phyloP scores from a whole-genome alignment of 2,888 invertebrate genomes.

The Bimastos eiseni region DNA sequence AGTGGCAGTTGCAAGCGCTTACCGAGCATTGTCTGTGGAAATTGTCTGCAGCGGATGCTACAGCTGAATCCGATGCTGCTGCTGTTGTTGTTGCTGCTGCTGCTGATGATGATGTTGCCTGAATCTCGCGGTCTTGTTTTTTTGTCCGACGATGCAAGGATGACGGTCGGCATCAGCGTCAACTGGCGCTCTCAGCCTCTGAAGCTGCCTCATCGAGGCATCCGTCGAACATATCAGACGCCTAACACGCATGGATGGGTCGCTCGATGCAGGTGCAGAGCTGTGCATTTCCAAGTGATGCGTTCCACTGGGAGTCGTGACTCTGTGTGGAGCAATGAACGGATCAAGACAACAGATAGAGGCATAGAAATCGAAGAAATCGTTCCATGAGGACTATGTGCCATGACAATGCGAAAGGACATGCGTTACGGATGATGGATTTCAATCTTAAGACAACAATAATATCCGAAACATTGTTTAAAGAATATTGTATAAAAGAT shows the following conservation, averaged over 20 bases:
- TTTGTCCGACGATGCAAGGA: not conserved
- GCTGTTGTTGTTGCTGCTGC: not conserved
- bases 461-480: no score
- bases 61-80: not conserved
- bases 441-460: no score
- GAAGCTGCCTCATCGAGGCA: not conserved
- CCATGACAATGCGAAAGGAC: no score
- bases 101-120: not conserved
- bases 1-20: not conserved
- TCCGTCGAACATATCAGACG: constrained; percentile 13
- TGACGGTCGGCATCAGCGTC: not conserved
- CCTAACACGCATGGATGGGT: not conserved
- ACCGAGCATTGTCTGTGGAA: not conserved
- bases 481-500: no score
- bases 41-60: not conserved
- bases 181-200: not conserved
- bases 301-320: no score
- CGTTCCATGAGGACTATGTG: no score
- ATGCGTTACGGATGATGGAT: no score
- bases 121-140: not conserved
- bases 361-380: no score
- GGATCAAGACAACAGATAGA: no score
- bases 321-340: no score
- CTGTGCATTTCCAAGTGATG: no score
- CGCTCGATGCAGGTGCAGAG: not conserved